These are phyloP conservation scores for Aurelia aurita DNA, from an alignment of 30 jellyfish, hydroid and myxozoan genomes.

Conservation along the genomic window DNA sequence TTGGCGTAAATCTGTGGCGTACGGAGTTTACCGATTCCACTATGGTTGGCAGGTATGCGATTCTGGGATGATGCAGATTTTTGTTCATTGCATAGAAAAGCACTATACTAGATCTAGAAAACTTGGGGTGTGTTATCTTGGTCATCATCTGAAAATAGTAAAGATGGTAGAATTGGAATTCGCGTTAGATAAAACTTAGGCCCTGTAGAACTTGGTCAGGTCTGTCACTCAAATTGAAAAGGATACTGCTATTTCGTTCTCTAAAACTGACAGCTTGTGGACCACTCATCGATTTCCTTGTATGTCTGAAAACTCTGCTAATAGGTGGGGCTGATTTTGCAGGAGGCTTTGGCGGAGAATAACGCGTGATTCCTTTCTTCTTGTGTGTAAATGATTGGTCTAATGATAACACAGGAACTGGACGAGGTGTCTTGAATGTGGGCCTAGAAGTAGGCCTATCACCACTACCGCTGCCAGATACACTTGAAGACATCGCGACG, in stretches of 20 bases:
- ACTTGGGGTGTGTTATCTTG: too few relatives aligned
- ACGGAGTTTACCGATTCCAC: too few relatives aligned
- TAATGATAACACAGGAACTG: slow-evolving; percentile 74
- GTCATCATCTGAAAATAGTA: too few relatives aligned
- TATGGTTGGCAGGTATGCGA: too few relatives aligned
- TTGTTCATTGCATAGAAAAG: too few relatives aligned
- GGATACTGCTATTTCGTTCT: slow-evolving; percentile 68
- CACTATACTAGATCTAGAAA: too few relatives aligned
- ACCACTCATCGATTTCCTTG: slow-evolving; percentile 70
- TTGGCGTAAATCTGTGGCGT: too few relatives aligned
- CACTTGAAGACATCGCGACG: background rate
- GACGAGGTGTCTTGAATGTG: slow-evolving; percentile 81
- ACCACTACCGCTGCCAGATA: background rate
- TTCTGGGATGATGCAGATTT: too few relatives aligned
- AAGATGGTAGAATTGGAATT: too few relatives aligned
- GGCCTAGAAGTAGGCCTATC: slow-evolving; percentile 43
- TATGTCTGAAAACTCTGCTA: slow-evolving; percentile 85
- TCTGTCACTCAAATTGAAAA: background rate
- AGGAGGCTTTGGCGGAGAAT: slow-evolving; percentile 95
- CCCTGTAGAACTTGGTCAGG: background rate
- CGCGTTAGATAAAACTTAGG: background rate
- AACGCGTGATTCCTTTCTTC: slow-evolving; percentile 64
- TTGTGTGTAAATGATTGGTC: slow-evolving; percentile 79
- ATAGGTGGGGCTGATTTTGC: slow-evolving; percentile 97
- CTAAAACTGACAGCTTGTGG: slow-evolving; percentile 92